Conservation (phyloP, 2,113 vertebrate genomes). For the Solea senegalensis region DNA sequence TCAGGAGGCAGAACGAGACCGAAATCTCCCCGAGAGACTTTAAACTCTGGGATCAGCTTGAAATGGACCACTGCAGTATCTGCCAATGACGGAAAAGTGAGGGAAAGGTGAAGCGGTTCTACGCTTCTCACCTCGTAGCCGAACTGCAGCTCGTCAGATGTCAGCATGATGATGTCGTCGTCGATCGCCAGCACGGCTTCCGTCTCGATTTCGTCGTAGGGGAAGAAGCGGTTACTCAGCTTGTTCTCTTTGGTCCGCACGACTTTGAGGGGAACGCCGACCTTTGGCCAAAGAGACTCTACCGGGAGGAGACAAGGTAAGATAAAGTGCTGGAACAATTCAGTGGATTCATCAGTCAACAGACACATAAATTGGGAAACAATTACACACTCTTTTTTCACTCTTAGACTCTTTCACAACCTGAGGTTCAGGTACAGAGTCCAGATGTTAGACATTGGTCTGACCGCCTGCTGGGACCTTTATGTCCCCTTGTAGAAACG, state of each 20-base stretch:
- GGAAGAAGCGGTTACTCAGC: constrained; percentile 98
- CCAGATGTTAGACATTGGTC: background rate
- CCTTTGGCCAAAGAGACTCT: constrained; percentile 98
- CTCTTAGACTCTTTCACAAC: background rate
- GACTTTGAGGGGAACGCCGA: constrained; percentile 93
- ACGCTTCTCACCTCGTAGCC: constrained; percentile 90
- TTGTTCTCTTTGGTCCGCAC: constrained; percentile 96
- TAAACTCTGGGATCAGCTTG: constrained; percentile 63
- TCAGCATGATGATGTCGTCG: constrained; percentile 99
- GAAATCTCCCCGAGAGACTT: constrained; percentile 63
- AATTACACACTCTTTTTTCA: too few relatives aligned
- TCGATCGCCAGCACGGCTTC: constrained; percentile 97
- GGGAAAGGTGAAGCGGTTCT: constrained; percentile 9
- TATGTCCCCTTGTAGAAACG: background rate
- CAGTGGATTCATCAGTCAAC: background rate
- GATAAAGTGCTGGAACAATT: background rate
- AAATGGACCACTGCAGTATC: constrained; percentile 45
- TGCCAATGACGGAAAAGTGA: constrained; percentile 19
- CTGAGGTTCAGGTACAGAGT: background rate
- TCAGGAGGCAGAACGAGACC: constrained; percentile 45
- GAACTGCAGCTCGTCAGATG: constrained; percentile 97
- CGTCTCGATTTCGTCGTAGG: constrained; percentile 96
- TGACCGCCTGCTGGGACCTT: too few relatives aligned
- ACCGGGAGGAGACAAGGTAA: constrained; percentile 1
- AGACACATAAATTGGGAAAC: background rate